These are phyloP conservation scores for Morpho deidamia DNA, from an alignment of 2,888 invertebrate species.

Conservation along the genomic window DNA sequence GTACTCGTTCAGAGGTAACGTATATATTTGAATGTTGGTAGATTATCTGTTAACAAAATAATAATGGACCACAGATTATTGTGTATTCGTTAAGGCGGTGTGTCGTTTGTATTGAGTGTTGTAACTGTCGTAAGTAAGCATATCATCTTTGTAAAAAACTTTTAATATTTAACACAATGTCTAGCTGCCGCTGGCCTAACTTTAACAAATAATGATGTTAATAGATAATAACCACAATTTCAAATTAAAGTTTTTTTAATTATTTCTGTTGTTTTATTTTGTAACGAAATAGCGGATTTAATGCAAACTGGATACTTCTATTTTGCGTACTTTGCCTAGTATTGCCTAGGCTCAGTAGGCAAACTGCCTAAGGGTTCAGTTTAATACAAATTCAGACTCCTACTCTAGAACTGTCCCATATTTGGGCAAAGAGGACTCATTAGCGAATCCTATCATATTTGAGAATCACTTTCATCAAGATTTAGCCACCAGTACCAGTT, in stretches of 20 bases:
- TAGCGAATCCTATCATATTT: too few species aligned
- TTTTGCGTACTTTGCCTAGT: too few species aligned
- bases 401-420: too few species aligned
- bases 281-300: background rate
- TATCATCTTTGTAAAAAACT: conserved; percentile 67
- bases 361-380: too few species aligned
- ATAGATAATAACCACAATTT: conserved; percentile 77
- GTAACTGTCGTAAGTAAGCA: conserved; percentile 44
- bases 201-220: conserved; percentile 69
- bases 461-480: too few species aligned
- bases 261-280: conserved; percentile 20
- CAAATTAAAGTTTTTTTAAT: conserved; percentile 72
- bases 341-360: too few species aligned
- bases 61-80: conserved; percentile 18
- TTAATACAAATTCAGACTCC: too few species aligned
- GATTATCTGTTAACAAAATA: conserved; percentile 69
- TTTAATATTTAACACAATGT: conserved; percentile 60
- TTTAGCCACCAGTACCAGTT: too few species aligned
- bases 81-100: conserved; percentile 14
- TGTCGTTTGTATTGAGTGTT: conserved; percentile 11
- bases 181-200: conserved; percentile 69
- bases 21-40: conserved; percentile 66
- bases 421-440: too few species aligned
- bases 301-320: too few species aligned
- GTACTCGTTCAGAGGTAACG: conserved; percentile 57